phyloP scores from a whole-genome alignment of 2,888 invertebrate genomes.

The Eupithecia centaureata region DNA sequence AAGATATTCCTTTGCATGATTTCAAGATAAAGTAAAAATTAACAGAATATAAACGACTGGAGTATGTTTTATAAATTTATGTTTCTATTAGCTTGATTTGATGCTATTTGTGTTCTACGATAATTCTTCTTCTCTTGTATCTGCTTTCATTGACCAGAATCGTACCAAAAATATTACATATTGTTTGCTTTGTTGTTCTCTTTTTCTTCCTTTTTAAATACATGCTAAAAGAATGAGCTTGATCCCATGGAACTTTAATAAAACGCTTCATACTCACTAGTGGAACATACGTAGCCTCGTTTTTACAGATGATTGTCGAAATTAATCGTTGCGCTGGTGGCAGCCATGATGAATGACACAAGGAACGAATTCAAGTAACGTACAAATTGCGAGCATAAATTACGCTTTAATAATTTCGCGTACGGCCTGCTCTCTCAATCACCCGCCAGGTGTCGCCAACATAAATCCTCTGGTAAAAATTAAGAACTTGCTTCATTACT shows the following conservation, averaged over 20 bases:
- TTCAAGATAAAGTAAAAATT: no score
- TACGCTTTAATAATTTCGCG: slow-evolving; percentile 81
- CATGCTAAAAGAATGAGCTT: neutral
- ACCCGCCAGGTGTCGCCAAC: slow-evolving; percentile 74
- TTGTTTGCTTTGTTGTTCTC: neutral
- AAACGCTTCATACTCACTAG: slow-evolving; percentile 31
- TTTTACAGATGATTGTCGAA: slow-evolving; percentile 74
- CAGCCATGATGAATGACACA: slow-evolving; percentile 77
- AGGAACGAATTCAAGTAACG: slow-evolving; percentile 80
- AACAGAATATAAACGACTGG: no score
- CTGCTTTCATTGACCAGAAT: no score
- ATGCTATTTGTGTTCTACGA: no score
- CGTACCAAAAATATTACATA: no score
- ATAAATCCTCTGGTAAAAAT: slow-evolving; percentile 76
- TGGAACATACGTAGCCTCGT: slow-evolving; percentile 50
- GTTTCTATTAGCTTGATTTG: no score
- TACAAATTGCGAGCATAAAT: slow-evolving; percentile 83
- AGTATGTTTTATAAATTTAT: no score
- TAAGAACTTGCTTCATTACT: slow-evolving; percentile 51
- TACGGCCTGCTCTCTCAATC: slow-evolving; percentile 73
- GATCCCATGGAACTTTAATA: slow-evolving; percentile 18
- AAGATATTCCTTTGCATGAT: no score
- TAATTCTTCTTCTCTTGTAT: no score
- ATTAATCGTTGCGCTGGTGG: slow-evolving; percentile 66
- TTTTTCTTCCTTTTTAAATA: neutral